phyloP scores from a whole-genome alignment of 1,140 invertebrate genomes.

The Colletes latitarsis region DNA sequence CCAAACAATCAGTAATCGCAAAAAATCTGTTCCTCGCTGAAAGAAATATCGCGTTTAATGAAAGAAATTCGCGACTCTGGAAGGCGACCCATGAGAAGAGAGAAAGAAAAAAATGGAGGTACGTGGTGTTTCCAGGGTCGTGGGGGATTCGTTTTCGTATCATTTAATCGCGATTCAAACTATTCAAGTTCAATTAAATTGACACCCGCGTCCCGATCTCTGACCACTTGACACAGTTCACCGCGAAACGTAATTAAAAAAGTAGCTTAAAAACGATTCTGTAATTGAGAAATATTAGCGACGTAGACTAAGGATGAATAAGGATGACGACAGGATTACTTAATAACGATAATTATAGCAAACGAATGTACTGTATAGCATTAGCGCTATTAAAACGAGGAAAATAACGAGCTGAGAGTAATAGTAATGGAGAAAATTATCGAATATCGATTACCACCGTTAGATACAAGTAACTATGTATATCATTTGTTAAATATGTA shows the following conservation, averaged over 20 bases:
- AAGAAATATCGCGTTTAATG: background rate
- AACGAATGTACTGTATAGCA: constrained; percentile 64
- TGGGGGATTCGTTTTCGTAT: background rate
- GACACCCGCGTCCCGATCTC: constrained; percentile 37
- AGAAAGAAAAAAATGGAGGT: background rate
- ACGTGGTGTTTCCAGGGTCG: background rate
- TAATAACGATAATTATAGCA: constrained; percentile 60
- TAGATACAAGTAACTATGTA: constrained; percentile 72
- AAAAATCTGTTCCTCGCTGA: constrained; percentile 15
- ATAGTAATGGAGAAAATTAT: constrained; percentile 37
- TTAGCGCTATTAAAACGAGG: constrained; percentile 54
- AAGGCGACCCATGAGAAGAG: too few relatives aligned
- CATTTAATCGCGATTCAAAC: background rate
- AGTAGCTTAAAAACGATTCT: constrained; percentile 45
- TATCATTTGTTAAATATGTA: constrained; percentile 78
- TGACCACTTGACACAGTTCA: constrained; percentile 32
- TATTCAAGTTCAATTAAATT: background rate
- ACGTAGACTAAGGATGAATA: constrained; percentile 48
- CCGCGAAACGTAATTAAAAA: constrained; percentile 13
- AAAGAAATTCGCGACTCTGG: background rate
- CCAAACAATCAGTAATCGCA: constrained; percentile 13
- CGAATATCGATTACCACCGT: constrained; percentile 71
- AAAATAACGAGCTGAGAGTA: constrained; percentile 24
- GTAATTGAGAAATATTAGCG: constrained; percentile 45
- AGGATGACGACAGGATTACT: constrained; percentile 48